Evolutionary conservation across 2,113 vertebrate species (phyloP), one percentile per base, ranked within the genome.

Genomic region (Prunella fulvescens): DNA sequence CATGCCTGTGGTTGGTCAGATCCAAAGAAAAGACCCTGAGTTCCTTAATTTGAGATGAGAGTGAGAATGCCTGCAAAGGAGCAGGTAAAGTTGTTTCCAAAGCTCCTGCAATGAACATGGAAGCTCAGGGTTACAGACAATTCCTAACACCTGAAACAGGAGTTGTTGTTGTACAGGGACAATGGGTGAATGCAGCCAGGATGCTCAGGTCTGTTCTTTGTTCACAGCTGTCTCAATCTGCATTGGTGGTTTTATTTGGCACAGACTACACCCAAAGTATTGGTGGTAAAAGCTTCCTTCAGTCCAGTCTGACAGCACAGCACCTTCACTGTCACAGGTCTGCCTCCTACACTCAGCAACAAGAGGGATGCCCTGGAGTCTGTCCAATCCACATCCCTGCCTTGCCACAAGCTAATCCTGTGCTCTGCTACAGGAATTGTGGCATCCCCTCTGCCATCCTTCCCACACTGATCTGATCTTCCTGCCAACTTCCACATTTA

Each of bases 371-470:
- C 50, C 76, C 51, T 70, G 77, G 31, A 40, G 7, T 25, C 51
- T 67, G 42, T 45, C 70, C 89, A 33, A 1, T 12, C 56, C 4
- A 0, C 50, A 42, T 15, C 42, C 65, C 64, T 81, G 82, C 70
- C n/a, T 25, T 31, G 29, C 31, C 66, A 29, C 60, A 57, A 12
- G 6, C 17, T 16, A 8, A 15, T 29, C 54, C 35, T 61, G 9
- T 28, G 3, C 19, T 58, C 72, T 14, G 8, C 5, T 1, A 2
- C 0, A 5, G 73, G 11, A 53, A 31, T 7, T 1, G 0, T 10
- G 72, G 5, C 42, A 13, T 11, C n/a, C 3, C 39, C 67, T 8
- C 14, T 44, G 44, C 47, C 85, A 23, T 4, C 73, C 9, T 42
- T n/a, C 33, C 42, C 14, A 37, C 10, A 5, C 28, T 18, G 31